Conservation (phyloP, 1,140 invertebrate species). For the Drosophila saltans region DNA sequence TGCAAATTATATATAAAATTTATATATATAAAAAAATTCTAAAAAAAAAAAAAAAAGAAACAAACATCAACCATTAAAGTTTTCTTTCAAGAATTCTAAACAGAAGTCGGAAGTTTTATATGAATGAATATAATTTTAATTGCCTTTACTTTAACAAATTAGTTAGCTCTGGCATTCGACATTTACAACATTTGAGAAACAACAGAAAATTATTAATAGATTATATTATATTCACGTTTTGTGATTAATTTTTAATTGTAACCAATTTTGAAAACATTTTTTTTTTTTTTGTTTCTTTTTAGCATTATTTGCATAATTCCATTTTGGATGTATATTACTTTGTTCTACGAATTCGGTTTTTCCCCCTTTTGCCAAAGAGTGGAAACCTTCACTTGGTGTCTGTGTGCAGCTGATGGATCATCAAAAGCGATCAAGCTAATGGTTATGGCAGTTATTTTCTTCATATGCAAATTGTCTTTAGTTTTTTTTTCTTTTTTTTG, state of each 20-base stretch:
- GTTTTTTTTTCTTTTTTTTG: neutral
- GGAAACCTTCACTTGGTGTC: neutral
- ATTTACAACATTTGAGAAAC: constrained; percentile 24
- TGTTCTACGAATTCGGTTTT: constrained; percentile 8
- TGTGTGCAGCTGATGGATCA: neutral
- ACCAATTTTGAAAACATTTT: neutral
- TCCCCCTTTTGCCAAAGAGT: neutral
- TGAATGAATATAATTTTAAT: constrained; percentile 15
- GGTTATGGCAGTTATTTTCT: neutral
- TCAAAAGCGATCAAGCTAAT: constrained; percentile 9
- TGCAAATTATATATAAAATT: constrained; percentile 28
- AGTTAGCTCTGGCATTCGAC: neutral
- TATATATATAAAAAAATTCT: neutral
- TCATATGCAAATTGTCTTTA: constrained; percentile 4
- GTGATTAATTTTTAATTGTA: constrained; percentile 12
- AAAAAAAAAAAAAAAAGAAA: too few species aligned
- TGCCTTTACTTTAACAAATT: constrained; percentile 21
- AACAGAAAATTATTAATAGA: constrained; percentile 34
- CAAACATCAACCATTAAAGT: too few species aligned
- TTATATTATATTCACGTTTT: neutral
- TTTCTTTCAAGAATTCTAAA: neutral
- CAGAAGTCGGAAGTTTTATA: constrained; percentile 31
- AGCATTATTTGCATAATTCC: constrained; percentile 1
- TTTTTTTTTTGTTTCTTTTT: neutral
- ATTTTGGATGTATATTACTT: neutral